Evolutionary conservation across 2,113 vertebrate genomes (phyloP).

Genomic region (Gopherus evgoodei): DNA sequence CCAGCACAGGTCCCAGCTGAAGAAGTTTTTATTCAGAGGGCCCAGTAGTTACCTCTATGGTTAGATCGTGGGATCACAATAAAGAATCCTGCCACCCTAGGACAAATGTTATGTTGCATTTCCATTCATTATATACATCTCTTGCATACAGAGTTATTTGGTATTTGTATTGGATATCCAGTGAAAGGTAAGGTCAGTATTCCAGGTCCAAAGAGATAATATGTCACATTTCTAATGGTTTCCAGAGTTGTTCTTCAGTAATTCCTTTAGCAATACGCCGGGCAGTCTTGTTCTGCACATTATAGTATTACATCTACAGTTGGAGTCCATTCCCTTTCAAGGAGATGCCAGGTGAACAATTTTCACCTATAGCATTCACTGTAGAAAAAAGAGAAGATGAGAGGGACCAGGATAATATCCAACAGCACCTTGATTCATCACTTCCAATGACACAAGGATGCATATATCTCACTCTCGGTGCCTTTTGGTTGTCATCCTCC

Average conservation of each 20-base stretch:
- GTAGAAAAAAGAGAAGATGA: background rate
- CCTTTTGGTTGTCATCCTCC: background rate
- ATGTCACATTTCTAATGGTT: rapidly evolving
- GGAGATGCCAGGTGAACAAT: too few relatives aligned
- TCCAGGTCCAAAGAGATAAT: background rate
- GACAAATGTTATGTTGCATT: background rate
- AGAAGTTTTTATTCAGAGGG: background rate
- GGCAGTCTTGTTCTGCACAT: background rate
- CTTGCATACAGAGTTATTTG: background rate
- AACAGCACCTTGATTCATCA: background rate
- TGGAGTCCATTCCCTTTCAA: background rate
- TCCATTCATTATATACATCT: background rate
- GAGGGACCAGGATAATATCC: background rate
- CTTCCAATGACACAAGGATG: background rate
- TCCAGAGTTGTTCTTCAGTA: background rate
- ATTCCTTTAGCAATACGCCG: background rate
- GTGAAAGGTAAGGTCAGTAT: background rate
- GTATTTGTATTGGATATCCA: background rate
- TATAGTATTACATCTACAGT: background rate
- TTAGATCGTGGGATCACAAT: background rate
- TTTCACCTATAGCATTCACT: background rate
- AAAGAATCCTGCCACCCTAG: background rate
- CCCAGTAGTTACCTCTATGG: rapidly evolving
- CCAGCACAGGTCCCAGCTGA: background rate
- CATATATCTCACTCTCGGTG: background rate